phyloP scores from a whole-genome alignment of 2,797 vertebrate species.

The Acestrorhynchus altus region DNA sequence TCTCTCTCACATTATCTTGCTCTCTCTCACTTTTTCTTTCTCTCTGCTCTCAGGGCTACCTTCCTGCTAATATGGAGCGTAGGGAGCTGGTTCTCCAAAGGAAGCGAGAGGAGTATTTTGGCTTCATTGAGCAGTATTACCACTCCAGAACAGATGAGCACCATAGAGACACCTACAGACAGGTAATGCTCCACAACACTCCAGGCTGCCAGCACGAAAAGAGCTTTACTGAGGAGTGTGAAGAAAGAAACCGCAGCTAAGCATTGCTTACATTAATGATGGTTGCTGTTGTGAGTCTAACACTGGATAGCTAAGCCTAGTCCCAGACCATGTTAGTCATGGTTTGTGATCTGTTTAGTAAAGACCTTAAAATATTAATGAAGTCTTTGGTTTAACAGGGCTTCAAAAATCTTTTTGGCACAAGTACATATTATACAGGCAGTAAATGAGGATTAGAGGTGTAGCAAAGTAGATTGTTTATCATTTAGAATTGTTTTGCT shows the following conservation, averaged over 20 bases:
- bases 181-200: conserved; percentile 76
- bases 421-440: not conserved
- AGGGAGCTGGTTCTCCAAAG: conserved; percentile 89
- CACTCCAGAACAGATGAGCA: conserved; percentile 96
- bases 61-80: conserved; percentile 93
- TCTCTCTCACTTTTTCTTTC: conserved; percentile 9
- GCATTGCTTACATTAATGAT: not conserved
- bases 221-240: not conserved
- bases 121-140: conserved; percentile 98
- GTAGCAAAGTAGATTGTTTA: too few species aligned
- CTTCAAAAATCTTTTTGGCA: not conserved
- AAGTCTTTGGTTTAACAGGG: not conserved
- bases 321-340: not conserved
- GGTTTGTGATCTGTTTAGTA: conserved; percentile 3
- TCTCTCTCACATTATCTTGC: conserved; percentile 3
- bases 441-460: too few species aligned
- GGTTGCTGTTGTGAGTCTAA: not conserved
- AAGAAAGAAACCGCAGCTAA: not conserved
- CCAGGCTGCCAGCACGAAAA: not conserved
- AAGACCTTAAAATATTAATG: conserved; percentile 6
- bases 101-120: conserved; percentile 97
- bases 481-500: too few species aligned
- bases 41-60: conserved; percentile 85
- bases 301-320: not conserved
- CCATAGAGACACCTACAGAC: conserved; percentile 95